Percentiles rank a stretch among this genome's conserved stretches.
phyloP scores from a whole-genome alignment of 2,113 vertebrate species.

The Brachyhypopomus gauderio region DNA sequence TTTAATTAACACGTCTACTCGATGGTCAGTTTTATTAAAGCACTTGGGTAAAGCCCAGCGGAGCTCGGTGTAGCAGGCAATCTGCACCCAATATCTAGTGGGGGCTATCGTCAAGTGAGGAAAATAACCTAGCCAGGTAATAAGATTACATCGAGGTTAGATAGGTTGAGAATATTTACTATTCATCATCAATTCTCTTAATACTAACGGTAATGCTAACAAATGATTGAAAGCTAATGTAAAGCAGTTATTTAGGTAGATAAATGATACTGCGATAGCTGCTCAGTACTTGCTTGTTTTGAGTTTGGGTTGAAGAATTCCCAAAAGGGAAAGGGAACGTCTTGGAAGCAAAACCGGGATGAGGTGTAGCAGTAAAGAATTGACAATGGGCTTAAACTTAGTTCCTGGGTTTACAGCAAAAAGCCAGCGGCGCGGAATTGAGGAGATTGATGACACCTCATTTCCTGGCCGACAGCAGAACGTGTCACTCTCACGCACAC shows the following conservation, averaged over 20 bases:
- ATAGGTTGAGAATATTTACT: no score
- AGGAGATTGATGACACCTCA: constrained; percentile 48
- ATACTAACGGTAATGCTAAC: neutral
- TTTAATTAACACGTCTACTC: constrained; percentile 56
- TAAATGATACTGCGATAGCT: neutral
- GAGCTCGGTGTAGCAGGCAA: constrained; percentile 13
- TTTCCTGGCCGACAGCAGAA: constrained; percentile 42
- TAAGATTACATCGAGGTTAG: neutral
- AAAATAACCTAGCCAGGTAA: neutral
- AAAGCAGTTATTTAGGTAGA: neutral
- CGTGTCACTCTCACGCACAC: constrained; percentile 42
- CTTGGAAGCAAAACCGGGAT: neutral
- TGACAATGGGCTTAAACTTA: neutral
- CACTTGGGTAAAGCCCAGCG: constrained; percentile 45
- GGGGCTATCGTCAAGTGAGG: neutral
- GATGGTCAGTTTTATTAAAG: constrained; percentile 55
- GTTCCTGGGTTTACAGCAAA: constrained; percentile 2
- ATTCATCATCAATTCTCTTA: neutral
- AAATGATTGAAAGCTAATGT: neutral
- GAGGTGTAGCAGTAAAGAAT: neutral
- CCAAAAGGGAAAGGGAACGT: neutral
- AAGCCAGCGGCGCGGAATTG: neutral
- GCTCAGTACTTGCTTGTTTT: neutral
- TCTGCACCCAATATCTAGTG: constrained; percentile 27
- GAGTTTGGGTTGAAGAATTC: neutral